Evolutionary conservation across 2,797 vertebrate genomes (phyloP).

Genomic region (Telmatherina bonti): DNA sequence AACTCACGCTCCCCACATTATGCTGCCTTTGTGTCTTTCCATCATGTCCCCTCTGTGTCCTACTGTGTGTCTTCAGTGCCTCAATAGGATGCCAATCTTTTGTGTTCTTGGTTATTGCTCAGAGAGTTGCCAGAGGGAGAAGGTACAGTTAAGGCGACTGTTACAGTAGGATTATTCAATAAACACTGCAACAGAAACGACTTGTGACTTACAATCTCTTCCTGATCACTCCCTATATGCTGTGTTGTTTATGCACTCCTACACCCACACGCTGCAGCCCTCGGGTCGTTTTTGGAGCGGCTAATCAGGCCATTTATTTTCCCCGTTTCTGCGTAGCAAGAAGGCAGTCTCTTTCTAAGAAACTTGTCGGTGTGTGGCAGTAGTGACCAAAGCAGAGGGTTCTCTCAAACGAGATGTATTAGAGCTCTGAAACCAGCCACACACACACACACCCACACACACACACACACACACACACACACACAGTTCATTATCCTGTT

Average conservation of each 20-base stretch:
- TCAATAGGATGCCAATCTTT: slow-evolving; percentile 40
- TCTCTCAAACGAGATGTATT: slow-evolving; percentile 75
- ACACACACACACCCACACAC: no score
- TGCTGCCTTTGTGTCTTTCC: slow-evolving; percentile 40
- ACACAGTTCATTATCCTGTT: slow-evolving; percentile 43
- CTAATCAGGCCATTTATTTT: slow-evolving; percentile 69
- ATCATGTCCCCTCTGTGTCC: slow-evolving; percentile 46
- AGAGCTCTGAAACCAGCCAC: slow-evolving; percentile 55
- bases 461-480: slow-evolving; percentile 22
- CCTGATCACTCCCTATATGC: slow-evolving; percentile 58
- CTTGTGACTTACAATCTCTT: slow-evolving; percentile 65
- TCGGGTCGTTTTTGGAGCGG: slow-evolving; percentile 46
- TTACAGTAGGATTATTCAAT: slow-evolving; percentile 65
- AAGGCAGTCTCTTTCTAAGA: slow-evolving; percentile 73
- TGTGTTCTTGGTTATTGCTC: slow-evolving; percentile 56
- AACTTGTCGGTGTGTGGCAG: slow-evolving; percentile 57
- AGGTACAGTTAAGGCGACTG: slow-evolving; percentile 48
- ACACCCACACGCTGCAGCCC: slow-evolving; percentile 49
- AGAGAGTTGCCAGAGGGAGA: slow-evolving; percentile 58
- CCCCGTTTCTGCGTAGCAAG: slow-evolving; percentile 23
- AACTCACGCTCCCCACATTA: slow-evolving; percentile 26
- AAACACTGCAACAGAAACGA: slow-evolving; percentile 59
- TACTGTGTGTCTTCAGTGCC: slow-evolving; percentile 30
- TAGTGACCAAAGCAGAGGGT: slow-evolving; percentile 60
- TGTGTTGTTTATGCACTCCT: slow-evolving; percentile 48